These are phyloP conservation scores for Drosophila nasuta DNA, from an alignment of 1,140 invertebrate genomes.

Conservation along the genomic window DNA sequence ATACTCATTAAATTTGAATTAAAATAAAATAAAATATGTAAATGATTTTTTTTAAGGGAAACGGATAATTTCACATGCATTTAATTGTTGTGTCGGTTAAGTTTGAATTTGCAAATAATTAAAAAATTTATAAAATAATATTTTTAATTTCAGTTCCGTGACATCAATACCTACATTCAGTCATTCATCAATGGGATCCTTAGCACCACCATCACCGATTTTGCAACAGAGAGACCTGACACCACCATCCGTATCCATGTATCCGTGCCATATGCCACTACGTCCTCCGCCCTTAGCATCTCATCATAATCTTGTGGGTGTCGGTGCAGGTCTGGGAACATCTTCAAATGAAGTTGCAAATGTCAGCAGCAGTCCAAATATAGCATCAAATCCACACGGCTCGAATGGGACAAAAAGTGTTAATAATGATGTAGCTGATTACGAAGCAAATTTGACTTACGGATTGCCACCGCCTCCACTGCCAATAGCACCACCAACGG, in stretches of 20 bases:
- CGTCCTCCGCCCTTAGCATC: slow-evolving; percentile 57
- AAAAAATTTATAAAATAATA: not conserved
- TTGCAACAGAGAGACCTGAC: slow-evolving; percentile 77
- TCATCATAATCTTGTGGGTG: slow-evolving; percentile 44
- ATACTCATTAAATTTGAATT: too few relatives aligned
- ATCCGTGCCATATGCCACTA: slow-evolving; percentile 79
- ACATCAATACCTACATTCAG: slow-evolving; percentile 71
- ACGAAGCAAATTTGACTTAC: slow-evolving; percentile 61
- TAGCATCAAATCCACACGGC: slow-evolving; percentile 2
- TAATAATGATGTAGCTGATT: slow-evolving; percentile 48
- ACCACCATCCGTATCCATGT: slow-evolving; percentile 76
- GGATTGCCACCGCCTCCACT: slow-evolving; percentile 52
- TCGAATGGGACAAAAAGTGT: not conserved
- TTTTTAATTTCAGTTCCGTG: slow-evolving; percentile 53
- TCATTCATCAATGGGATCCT: slow-evolving; percentile 64
- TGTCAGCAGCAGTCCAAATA: slow-evolving; percentile 12
- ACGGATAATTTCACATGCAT: not conserved
- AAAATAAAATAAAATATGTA: too few relatives aligned
- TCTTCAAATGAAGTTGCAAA: slow-evolving; percentile 1
- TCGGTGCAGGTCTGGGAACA: slow-evolving; percentile 17
- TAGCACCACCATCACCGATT: slow-evolving; percentile 70
- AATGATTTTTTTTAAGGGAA: too few relatives aligned
- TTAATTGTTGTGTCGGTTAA: not conserved
- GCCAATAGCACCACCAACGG: slow-evolving; percentile 1
- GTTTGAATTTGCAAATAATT: not conserved